Base-by-base conservation (phyloP, 2,113 vertebrate genomes). In the Bos taurus region DNA sequence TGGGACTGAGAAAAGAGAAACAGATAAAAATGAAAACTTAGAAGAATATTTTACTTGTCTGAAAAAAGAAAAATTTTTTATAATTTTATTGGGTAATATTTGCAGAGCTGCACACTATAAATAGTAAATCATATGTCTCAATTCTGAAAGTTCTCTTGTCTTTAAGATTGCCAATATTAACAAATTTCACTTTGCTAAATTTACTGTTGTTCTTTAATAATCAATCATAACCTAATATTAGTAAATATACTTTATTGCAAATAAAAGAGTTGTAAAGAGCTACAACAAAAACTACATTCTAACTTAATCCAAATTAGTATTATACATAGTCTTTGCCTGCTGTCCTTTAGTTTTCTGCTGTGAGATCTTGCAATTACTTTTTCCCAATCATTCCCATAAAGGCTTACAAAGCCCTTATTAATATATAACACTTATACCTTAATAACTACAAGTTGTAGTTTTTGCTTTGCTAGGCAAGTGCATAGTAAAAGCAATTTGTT, bases 361-460 rank as follows among this genome's bases (percentile, higher is more conserved):
- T 86, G 25, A 90, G 10, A 74, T 88, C 80, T 86, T 95, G 11
- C 7, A 74, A 25, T 17, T 19, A 48, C 19, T 59, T 57, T 96
- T 74, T 94, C 54, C 46, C 9, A 12, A 0, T 96, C 13, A 82
- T 86, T 52, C 77, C 46, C 23, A 56, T 28, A 74, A 74, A 94
- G 23, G 87, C 36, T 60, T 59, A 81, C 23, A 59, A 91, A 88
- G 6, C 67, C 56, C 40, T 88, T 89, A 57, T 30, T 93, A 48
- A 91, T 87, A 40, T 90, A 36, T 82, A 62, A 30, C 48, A 64
- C 46, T 77, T 85, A 28, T 80, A 13, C 62, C 30, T 95, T 93
- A 89, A 59, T 94, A 95, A 95, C 60, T 96, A 59, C 8, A 95
- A 59, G 59, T n/a, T 95, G 10, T 87, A 14, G n/a, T 87, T 96